Evolutionary conservation across 1,140 invertebrate species (phyloP), one percentile per base, ranked within the genome.

Genomic region (Philaenus spumarius): DNA sequence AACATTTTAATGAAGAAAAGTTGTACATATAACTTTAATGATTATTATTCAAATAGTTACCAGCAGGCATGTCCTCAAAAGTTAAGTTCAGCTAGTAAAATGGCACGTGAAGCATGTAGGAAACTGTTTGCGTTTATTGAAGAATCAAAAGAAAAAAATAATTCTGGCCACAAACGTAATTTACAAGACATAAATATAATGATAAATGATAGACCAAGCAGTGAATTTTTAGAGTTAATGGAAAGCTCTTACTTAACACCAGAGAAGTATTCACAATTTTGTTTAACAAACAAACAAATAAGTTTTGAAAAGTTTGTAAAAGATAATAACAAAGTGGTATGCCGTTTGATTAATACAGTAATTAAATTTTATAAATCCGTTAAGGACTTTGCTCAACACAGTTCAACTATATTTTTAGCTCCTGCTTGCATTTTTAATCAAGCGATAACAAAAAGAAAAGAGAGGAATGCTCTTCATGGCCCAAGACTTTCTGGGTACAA

Each of bases 381-480:
- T 12, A 20, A 22, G 37, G 17, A 30, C 22, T 12, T 35, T 7
- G 3, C 22, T 19, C 14, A 34, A 4, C 30, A 53, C 22, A 37
- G 50, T 30, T 53, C 50, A 15, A 26, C 37, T 20, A 15, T 53
- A 15, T 26, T 53, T 6, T 54, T 69, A 59, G 70, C 71, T 35
- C 69, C 70, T 14, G 55, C 66, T 12, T 68, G 66, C 52, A 64
- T 73, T 37, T 60, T 72, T 42, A 69, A 73, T 61, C 69, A 71
- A 35, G 64, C 72, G n/a, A 59, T 74, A 1, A 50, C 55, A 19
- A 68, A 72, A 62, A 65, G 68, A 47, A 65, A 71, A 19, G 74
- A 75, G 57, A 59, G 63, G 20, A 73, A 69, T 63, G 53, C 62
- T 12, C 55, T 75, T 7, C 72, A 75, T 61, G 72, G 72, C 14